Evolutionary conservation across 2,888 invertebrate species (phyloP), one percentile per base, ranked within the genome.

Genomic region (Mayetiola destructor): DNA sequence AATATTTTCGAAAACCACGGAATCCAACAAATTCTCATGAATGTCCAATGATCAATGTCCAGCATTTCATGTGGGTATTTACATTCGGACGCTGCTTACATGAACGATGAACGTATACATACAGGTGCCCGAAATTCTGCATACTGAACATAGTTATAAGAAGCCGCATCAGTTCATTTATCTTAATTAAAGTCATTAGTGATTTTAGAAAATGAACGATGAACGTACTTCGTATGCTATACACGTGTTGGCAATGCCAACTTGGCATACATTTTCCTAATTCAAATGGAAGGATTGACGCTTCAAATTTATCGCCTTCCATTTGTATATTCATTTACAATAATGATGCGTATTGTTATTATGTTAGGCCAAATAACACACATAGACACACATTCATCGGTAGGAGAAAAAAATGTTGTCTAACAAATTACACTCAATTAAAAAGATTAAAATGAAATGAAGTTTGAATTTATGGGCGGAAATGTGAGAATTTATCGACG

Each of bases 181-280:
- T 48, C 48, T 48, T n/a, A 48, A 48, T 48, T 48, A 48, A 48
- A 48, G 48, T 48, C 48, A 48, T 48, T 48, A 48, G 48, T 48
- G 48, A 48, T 27, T 48, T 48, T 48, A 48, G 48, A 48, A 48
- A 48, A 48, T 48, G 48, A 23, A 48, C 48, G n/a, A n/a, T n/a
- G n/a, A n/a, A n/a, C n/a, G n/a, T n/a, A n/a, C n/a, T n/a, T n/a
- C 2, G 27, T 9, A 48, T 27, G 14, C 27, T 27, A 18, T 8
- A 48, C 23, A 48, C 2, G 16, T 3, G 16, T 39, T 20, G 18
- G 3, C 14, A 21, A 23, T n/a, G n/a, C n/a, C n/a, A n/a, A n/a
- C n/a, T n/a, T n/a, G n/a, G n/a, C n/a, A n/a, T n/a, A n/a, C n/a
- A n/a, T n/a, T n/a, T n/a, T n/a, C n/a, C n/a, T n/a, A n/a, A n/a